A percentile compares a stretch with the other conserved stretches of the same genome.
Conservation (phyloP, 2,888 invertebrate genomes). For the Pammene fasciana region DNA sequence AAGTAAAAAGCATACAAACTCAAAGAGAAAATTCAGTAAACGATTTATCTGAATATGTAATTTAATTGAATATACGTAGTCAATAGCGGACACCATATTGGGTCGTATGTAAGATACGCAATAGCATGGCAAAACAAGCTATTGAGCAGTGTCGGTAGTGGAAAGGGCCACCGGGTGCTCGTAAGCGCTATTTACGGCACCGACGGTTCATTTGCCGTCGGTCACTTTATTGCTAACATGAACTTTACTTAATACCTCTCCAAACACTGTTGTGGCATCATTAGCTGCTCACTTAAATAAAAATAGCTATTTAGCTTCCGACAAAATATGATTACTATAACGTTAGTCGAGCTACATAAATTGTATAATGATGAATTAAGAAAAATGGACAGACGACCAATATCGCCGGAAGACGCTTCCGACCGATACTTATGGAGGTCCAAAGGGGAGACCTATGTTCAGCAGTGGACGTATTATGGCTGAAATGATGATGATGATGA, state of each 20-base stretch:
- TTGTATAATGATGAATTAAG: too few species aligned
- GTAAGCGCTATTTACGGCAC: constrained; percentile 70
- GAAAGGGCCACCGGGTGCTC: constrained; percentile 59
- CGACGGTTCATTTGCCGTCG: constrained; percentile 69
- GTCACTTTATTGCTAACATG: constrained; percentile 65
- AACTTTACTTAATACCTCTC: constrained; percentile 62
- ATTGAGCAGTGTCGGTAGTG: constrained; percentile 47
- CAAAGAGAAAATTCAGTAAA: too few species aligned
- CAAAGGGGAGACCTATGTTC: too few species aligned
- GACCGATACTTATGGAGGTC: too few species aligned
- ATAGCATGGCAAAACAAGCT: constrained; percentile 46
- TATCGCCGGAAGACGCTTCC: too few species aligned
- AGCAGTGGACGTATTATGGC: too few species aligned
- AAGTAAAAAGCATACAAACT: too few species aligned
- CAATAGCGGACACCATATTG: constrained; percentile 21
- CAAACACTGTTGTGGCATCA: constrained; percentile 21
- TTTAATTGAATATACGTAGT: constrained; percentile 14
- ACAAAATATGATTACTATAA: too few species aligned
- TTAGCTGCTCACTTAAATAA: constrained; percentile 14
- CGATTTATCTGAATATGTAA: neutral
- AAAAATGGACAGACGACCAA: too few species aligned
- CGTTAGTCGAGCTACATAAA: too few species aligned
- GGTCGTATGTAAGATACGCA: constrained; percentile 34
- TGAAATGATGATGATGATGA: too few species aligned
- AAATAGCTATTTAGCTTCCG: neutral